Percentiles rank a stretch among this genome's conserved stretches.
phyloP scores from a whole-genome alignment of 92 coral and sea anemone species.

The Porites divaricata region DNA sequence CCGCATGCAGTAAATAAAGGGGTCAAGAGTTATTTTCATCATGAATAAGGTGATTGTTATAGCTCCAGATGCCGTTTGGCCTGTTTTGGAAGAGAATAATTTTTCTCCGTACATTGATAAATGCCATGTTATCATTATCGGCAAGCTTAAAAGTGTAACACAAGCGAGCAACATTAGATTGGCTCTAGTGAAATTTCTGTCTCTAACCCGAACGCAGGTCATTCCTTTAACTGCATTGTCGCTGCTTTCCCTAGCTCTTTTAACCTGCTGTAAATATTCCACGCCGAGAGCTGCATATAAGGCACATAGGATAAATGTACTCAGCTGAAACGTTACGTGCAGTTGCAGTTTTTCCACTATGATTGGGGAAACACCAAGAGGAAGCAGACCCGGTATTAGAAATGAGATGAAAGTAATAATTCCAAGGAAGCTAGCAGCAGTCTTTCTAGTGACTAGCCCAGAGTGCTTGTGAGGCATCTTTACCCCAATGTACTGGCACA shows the following conservation, averaged over 20 bases:
- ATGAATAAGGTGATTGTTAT: constrained; percentile 23
- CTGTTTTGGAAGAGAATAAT: background rate
- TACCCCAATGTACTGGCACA: constrained; percentile 47
- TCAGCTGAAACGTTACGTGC: constrained; percentile 42
- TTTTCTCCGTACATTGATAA: constrained; percentile 28
- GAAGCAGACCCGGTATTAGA: constrained; percentile 16
- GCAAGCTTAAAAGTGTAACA: constrained; percentile 37
- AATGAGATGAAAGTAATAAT: constrained; percentile 11
- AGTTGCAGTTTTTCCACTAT: constrained; percentile 32
- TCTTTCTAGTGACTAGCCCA: constrained; percentile 28
- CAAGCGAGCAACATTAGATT: constrained; percentile 27
- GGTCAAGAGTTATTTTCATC: constrained; percentile 42
- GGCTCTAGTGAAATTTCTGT: constrained; percentile 46
- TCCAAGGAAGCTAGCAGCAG: background rate
- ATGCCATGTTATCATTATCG: constrained; percentile 42
- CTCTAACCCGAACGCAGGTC: constrained; percentile 38
- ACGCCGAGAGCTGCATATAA: constrained; percentile 32
- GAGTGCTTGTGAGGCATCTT: constrained; percentile 42
- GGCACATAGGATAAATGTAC: constrained; percentile 32
- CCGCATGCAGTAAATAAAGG: constrained; percentile 24
- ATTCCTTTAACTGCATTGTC: background rate
- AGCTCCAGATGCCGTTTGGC: background rate
- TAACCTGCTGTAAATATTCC: constrained; percentile 42
- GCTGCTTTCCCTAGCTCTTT: constrained; percentile 8
- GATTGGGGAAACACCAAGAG: constrained; percentile 21